These are phyloP conservation scores for Henricia sp. DNA, from an alignment of 53 echinoderm and acorn worm species.

Conservation along the genomic window DNA sequence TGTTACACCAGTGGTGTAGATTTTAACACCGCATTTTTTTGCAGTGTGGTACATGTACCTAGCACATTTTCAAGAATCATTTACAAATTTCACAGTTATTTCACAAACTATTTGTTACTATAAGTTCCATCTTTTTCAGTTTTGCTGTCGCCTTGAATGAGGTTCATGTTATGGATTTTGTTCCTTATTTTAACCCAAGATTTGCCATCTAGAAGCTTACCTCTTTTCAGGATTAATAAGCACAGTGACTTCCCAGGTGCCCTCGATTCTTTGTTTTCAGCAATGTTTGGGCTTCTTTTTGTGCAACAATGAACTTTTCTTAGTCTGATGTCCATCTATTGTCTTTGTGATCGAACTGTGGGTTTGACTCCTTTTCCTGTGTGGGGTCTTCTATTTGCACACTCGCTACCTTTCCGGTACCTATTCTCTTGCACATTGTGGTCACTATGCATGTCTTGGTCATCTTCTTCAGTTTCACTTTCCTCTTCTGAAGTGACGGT, in stretches of 20 bases:
- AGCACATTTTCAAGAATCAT: too few relatives aligned
- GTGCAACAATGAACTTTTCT: conserved; percentile 6
- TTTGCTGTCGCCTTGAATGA: neutral
- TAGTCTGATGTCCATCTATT: neutral
- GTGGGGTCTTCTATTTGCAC: neutral
- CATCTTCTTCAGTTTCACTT: conserved; percentile 38
- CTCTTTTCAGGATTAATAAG: conserved; percentile 3
- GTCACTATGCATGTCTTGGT: neutral
- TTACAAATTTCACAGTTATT: too few relatives aligned
- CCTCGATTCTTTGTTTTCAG: conserved; percentile 18
- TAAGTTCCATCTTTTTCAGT: conserved; percentile 10
- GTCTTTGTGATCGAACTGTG: neutral
- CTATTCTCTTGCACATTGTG: neutral
- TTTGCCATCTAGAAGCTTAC: neutral
- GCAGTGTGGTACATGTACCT: too few relatives aligned
- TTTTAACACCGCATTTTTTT: too few relatives aligned
- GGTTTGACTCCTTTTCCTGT: neutral
- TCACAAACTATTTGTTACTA: too few relatives aligned
- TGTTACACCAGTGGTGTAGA: too few relatives aligned
- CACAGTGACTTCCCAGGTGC: conserved; percentile 18
- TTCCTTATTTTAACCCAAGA: conserved; percentile 10
- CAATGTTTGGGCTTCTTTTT: neutral
- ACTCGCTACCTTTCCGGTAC: neutral
- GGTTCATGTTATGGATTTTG: conserved; percentile 8
- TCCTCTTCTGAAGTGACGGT: neutral